Conservation (phyloP, 2,888 invertebrate species). For the Ryuthela nishihirai region DNA sequence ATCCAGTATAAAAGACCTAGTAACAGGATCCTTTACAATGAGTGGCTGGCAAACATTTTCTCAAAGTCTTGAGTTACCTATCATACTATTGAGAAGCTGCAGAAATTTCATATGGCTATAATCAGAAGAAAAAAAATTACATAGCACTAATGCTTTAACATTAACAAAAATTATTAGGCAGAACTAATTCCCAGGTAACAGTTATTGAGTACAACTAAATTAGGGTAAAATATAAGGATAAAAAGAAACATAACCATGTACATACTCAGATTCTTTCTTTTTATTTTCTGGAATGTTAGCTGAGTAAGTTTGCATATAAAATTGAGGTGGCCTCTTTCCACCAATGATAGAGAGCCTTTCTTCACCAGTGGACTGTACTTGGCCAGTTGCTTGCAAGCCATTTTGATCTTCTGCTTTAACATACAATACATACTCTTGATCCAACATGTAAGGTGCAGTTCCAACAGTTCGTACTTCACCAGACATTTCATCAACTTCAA, state of each 20-base stretch:
- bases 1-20: too few species aligned
- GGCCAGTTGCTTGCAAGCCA: slow-evolving; percentile 81
- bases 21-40: too few species aligned
- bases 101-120: too few species aligned
- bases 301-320: slow-evolving; percentile 89
- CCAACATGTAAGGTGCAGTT: slow-evolving; percentile 84
- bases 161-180: too few species aligned
- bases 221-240: too few species aligned
- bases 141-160: too few species aligned
- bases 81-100: too few species aligned
- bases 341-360: slow-evolving; percentile 89
- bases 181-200: too few species aligned
- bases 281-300: slow-evolving; percentile 95
- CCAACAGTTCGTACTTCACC: slow-evolving; percentile 88
- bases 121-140: too few species aligned
- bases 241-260: neutral
- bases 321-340: slow-evolving; percentile 93
- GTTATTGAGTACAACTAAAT: too few species aligned
- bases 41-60: too few species aligned
- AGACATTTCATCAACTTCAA: slow-evolving; percentile 83
- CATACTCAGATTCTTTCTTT: slow-evolving; percentile 92
- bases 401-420: slow-evolving; percentile 95
- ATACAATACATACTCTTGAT: slow-evolving; percentile 92
- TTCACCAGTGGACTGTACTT: slow-evolving; percentile 85
- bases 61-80: too few species aligned